Evolutionary conservation across 2,797 vertebrate species (phyloP).

Genomic region (Gymnothorax reevesii): DNA sequence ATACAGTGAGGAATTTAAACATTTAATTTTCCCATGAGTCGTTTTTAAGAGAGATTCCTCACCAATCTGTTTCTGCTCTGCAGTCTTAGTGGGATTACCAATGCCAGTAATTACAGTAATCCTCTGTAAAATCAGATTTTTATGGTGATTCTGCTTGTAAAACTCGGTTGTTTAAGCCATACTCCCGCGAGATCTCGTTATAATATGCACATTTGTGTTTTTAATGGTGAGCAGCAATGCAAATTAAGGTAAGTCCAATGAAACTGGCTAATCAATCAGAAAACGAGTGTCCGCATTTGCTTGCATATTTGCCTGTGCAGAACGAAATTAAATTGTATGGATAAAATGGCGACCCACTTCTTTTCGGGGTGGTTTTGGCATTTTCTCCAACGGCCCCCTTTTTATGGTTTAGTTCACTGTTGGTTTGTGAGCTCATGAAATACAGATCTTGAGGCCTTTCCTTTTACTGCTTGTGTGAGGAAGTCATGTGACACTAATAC

Average conservation of each 20-base stretch:
- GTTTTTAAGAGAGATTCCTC: not conserved
- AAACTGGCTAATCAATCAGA: not conserved
- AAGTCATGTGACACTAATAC: not conserved
- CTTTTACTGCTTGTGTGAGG: not conserved
- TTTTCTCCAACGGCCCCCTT: not conserved
- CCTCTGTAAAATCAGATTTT: not conserved
- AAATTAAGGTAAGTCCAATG: not conserved
- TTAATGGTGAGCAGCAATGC: slow-evolving; percentile 2
- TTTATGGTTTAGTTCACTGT: not conserved
- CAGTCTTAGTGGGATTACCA: not conserved
- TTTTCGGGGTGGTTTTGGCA: not conserved
- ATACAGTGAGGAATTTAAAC: not conserved
- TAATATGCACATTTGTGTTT: not conserved
- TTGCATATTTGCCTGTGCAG: not conserved
- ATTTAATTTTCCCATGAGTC: not conserved
- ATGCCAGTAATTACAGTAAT: not conserved
- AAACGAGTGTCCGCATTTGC: not conserved
- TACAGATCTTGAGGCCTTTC: not conserved
- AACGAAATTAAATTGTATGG: not conserved
- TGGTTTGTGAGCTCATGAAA: not conserved
- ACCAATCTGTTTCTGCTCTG: not conserved
- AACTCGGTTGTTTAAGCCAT: not conserved
- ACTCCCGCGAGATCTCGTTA: not conserved
- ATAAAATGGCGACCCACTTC: not conserved
- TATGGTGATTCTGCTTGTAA: not conserved